Evolutionary conservation across 2,888 invertebrate species (phyloP), one percentile per base, ranked within the genome.

Genomic region (Drosophila imparisetae): DNA sequence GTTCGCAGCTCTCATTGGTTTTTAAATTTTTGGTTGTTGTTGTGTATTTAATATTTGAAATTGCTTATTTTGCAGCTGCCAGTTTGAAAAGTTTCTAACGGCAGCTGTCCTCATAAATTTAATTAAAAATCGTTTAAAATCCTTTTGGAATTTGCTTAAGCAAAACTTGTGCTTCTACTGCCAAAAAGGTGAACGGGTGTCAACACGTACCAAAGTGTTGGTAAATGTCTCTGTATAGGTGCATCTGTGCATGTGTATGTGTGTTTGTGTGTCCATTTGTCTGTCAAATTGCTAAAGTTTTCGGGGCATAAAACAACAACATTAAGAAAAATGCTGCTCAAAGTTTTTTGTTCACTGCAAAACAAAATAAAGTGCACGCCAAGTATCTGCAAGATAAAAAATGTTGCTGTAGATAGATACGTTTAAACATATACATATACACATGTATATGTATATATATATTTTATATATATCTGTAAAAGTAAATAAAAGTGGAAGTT

Each of bases 91-190:
- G 68, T 76, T 78, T 50, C 55, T 66, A 76, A 83, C 80, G 65
- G 66, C 85, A 86, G 73, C 87, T 89, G 85, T 79, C 78, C 72
- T 74, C 74, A 84, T 84, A 85, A 85, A 89, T 85, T 85, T 89
- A 85, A 85, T 85, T 85, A 85, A 85, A 86, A 89, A 77, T 77
- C 89, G 78, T 80, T 85, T 89, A 84, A 85, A 89, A 89, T 86
- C 82, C 87, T 81, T 84, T 75, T 58, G 11, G 59, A 76, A 73
- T 68, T 71, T 81, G 75, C 68, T 79, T 60, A 40, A 71, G 63
- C 68, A 68, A 54, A 73, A 76, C 57, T 80, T 81, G 64, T 50
- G 32, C 60, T 24, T 24, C 15, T 15, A 24, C 62, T 66, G 65
- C 45, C 48, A 54, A 40, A 63, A 65, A 80, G 84, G 77, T 86